Evolutionary conservation across 2,113 vertebrate species (phyloP), one percentile per base, ranked within the genome.

Genomic region (Corynorhinus townsendii): DNA sequence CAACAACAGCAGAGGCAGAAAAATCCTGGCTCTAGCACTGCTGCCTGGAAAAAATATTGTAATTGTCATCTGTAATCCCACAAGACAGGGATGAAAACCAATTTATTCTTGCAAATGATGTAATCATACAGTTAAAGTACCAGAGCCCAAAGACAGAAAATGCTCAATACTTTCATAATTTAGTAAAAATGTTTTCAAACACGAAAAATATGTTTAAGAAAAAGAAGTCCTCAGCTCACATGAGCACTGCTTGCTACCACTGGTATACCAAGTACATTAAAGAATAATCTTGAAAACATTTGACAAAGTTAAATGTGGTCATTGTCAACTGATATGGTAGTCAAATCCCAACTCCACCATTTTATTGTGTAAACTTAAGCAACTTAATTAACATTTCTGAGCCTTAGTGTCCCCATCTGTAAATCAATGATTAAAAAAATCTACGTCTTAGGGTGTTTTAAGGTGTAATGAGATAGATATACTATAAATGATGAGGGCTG

Each of bases 21-120:
- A 95, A 94, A 64, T 28, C 83, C 72, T 95, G 54, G 28, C 35
- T 86, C 66, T 38, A 59, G 11, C 64, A 88, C 30, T 49, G 7
- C 30, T 92, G 28, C 93, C 85, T 56, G 66, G 66, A 68, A 77
- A 89, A 87, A 77, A 82, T 14, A 80, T 8, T 56, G 20, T 81
- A 92, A 90, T 54, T 89, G 75, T 91, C 82, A 84, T 59, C 71
- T 92, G 38, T 86, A 76, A 94, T 86, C 62, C 73, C 86, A 89
- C 30, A 93, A 73, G 19, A 47, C 52, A 94, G 43, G 52, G 9
- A 90, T 33, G 43, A 86, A 45, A 28, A 87, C 45, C 85, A 93
- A 87, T 35, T 76, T 62, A 84, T 45, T 84, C 81, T 81, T 90
- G 90, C 68, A 93, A 97, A 94, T 68, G 59, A 93, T 93, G 45